phyloP scores from a whole-genome alignment of 2,888 invertebrate genomes.

The Drosophila hawaiiensis region DNA sequence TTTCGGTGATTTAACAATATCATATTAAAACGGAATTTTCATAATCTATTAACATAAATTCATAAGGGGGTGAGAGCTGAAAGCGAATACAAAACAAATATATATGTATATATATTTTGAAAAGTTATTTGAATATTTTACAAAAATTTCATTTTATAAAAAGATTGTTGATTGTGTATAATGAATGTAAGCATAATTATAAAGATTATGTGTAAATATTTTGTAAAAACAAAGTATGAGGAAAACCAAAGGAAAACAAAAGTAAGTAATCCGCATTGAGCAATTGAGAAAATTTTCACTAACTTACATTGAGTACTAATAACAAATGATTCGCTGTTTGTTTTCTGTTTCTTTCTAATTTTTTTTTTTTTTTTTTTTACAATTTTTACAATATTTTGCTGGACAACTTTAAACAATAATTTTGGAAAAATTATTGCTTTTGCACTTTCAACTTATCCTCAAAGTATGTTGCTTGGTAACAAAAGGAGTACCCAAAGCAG shows the following conservation, averaged over 20 bases:
- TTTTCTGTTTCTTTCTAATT: not conserved
- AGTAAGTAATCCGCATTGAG: constrained; percentile 32
- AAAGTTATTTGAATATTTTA: constrained; percentile 10
- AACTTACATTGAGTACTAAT: constrained; percentile 41
- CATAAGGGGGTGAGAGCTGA: constrained; percentile 4
- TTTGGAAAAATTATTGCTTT: constrained; percentile 36
- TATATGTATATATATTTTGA: not conserved
- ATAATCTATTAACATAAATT: constrained; percentile 26
- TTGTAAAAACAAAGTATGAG: constrained; percentile 7
- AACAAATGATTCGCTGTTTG: constrained; percentile 26
- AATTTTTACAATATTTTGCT: constrained; percentile 49
- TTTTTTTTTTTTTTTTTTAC: constrained; percentile 38
- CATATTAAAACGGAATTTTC: constrained; percentile 34
- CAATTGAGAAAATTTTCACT: constrained; percentile 44
- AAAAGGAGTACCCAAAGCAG: constrained; percentile 30
- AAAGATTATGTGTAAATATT: constrained; percentile 22
- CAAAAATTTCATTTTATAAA: constrained; percentile 39
- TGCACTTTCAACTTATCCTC: constrained; percentile 46
- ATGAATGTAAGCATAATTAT: constrained; percentile 43
- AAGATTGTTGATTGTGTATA: constrained; percentile 26
- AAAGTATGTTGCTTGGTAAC: constrained; percentile 16
- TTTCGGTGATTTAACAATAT: constrained; percentile 43
- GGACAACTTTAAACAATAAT: constrained; percentile 20
- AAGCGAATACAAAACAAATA: constrained; percentile 15
- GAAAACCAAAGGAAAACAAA: constrained; percentile 1